phyloP scores from a whole-genome alignment of 2,888 invertebrate genomes.

The Geotrupes spiniger region DNA sequence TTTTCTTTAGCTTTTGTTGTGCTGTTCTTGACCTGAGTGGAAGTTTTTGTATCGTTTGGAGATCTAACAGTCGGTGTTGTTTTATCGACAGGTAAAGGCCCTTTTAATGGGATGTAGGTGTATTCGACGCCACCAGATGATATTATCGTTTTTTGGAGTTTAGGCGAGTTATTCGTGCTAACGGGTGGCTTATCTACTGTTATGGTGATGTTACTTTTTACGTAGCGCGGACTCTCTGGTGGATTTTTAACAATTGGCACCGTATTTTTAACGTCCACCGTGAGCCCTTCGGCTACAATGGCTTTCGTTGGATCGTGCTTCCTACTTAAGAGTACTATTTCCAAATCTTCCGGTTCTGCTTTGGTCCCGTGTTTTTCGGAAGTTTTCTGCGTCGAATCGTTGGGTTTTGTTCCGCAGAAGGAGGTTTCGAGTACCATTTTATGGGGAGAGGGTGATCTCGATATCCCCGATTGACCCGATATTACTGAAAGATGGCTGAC shows the following conservation, averaged over 20 bases:
- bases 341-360: conserved; percentile 52
- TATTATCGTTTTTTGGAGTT: conserved; percentile 41
- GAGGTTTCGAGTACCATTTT: conserved; percentile 87
- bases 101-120: conserved; percentile 52
- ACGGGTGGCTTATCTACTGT: conserved; percentile 41
- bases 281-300: conserved; percentile 62
- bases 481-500: conserved; percentile 57
- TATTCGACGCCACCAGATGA: conserved; percentile 49
- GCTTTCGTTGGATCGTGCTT: conserved; percentile 65
- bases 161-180: conserved; percentile 30
- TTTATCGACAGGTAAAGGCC: conserved; percentile 26
- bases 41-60: conserved; percentile 19
- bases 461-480: conserved; percentile 56
- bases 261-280: conserved; percentile 42
- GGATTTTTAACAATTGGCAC: conserved; percentile 35
- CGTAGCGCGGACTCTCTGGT: conserved; percentile 27
- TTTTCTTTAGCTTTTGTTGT: conserved; percentile 18
- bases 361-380: conserved; percentile 41
- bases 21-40: not conserved
- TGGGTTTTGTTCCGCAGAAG: conserved; percentile 81
- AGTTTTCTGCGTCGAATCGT: conserved; percentile 40
- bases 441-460: conserved; percentile 85
- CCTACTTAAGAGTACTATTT: conserved; percentile 57
- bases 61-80: conserved; percentile 28
- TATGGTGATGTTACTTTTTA: conserved; percentile 41